Evolutionary conservation across 2,888 invertebrate species (phyloP).

Genomic region (Clanis bilineata): DNA sequence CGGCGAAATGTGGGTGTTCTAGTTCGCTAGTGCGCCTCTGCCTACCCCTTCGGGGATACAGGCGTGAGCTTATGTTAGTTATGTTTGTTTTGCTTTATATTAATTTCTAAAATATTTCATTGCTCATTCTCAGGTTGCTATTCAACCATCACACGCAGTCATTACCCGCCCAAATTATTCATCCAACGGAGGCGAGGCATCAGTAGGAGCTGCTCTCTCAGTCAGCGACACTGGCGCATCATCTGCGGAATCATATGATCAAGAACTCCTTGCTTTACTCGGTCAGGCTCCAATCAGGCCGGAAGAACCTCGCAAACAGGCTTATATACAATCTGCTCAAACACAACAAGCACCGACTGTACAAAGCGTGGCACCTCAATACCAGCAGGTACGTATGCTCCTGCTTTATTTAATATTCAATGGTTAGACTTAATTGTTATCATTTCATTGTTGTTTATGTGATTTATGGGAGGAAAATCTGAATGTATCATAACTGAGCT

Average conservation of each 20-base stretch:
- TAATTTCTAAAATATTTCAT: no score
- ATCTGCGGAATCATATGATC: slow-evolving; percentile 51
- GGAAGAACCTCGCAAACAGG: slow-evolving; percentile 52
- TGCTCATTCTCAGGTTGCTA: slow-evolving; percentile 50
- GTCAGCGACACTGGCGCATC: slow-evolving; percentile 64
- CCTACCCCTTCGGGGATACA: no score
- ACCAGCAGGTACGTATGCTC: slow-evolving; percentile 53
- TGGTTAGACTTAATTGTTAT: no score
- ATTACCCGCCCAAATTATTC: slow-evolving; percentile 70
- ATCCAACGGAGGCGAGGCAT: slow-evolving; percentile 71
- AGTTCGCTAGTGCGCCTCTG: no score
- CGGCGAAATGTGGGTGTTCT: no score
- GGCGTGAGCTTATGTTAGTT: no score
- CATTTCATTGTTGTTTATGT: no score
- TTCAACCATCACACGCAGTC: slow-evolving; percentile 70
- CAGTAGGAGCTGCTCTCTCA: slow-evolving; percentile 72
- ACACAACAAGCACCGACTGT: slow-evolving; percentile 52
- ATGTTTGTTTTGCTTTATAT: no score
- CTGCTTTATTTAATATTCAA: no score
- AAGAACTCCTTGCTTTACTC: slow-evolving; percentile 62
- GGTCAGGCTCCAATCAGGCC: slow-evolving; percentile 54
- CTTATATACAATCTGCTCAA: slow-evolving; percentile 49
- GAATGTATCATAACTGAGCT: no score
- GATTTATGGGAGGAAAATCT: no score
- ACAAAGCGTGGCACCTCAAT: slow-evolving; percentile 54